Base-by-base conservation (phyloP, 2,888 invertebrate species). In the Lysandra coridon region DNA sequence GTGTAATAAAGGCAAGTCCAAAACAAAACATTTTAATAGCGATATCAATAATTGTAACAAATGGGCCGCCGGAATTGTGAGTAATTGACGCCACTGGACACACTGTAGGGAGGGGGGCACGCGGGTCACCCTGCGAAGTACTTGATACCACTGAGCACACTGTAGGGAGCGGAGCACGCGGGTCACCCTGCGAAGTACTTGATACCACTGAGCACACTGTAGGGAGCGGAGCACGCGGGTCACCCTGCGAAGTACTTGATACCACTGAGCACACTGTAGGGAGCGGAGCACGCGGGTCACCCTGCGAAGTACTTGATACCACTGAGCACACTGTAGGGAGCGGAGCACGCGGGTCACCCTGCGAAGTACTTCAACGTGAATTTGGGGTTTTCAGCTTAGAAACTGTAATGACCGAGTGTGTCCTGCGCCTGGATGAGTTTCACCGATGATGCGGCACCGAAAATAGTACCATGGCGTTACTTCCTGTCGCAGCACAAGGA, bases 21-120 rank as follows among this genome's bases (percentile, higher is more conserved):
- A 62, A 62, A 62, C 62, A 62, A 62, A 62, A 62, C 62, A 62
- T 62, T 62, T 62, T 23, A 62, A 62, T 62, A 62, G 62, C 62
- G n/a, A 62, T 62, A 62, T 62, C 23, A 62, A 62, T 62, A 62
- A 23, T 62, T 62, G 62, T 62, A 62, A 62, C 23, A n/a, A 23
- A 62, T 62, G 62, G 62, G 62, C n/a, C n/a, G 62, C n/a, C n/a
- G 2, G 62, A 62, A 62, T 62, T 62, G 62, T 23, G n/a, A 62
- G 23, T 23, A 62, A 62, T 62, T 62, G 62, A 4, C 17, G 62
- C n/a, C 62, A 62, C 6, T 2, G 62, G 1, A 4, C n/a, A 49
- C 49, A 10, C 49, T 12, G 49, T 2, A 12, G 62, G 23, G 57
- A 53, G 53, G 14, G 17, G 17, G 57, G 10, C 10, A 49, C 53